A percentile compares a stretch with the other conserved stretches of the same genome.
These are phyloP conservation scores for Strigops habroptila DNA, from an alignment of 2,113 vertebrate genomes.

Conservation along the genomic window DNA sequence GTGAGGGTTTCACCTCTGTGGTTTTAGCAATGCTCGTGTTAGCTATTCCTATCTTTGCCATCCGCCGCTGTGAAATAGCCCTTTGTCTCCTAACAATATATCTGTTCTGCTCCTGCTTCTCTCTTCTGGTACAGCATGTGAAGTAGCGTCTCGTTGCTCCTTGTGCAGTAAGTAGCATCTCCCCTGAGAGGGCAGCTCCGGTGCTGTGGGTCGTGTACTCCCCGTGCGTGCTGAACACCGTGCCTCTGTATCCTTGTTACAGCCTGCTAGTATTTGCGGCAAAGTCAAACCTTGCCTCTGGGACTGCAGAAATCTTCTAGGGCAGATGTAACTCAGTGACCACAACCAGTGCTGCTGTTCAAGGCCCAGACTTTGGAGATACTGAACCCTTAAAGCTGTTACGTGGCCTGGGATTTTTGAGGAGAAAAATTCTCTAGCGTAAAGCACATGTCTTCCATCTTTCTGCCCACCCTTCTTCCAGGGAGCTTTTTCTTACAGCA, in stretches of 20 bases:
- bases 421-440: not conserved
- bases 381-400: not conserved
- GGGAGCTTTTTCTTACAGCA: not conserved
- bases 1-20: not conserved
- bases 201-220: not conserved
- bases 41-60: not conserved
- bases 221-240: accelerated
- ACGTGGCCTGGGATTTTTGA: not conserved
- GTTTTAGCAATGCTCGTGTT: accelerated
- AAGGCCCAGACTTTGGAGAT: not conserved
- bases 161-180: not conserved
- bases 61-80: not conserved
- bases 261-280: not conserved
- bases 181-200: not conserved
- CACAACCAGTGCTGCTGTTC: not conserved
- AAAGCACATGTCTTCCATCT: not conserved
- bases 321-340: not conserved
- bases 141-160: accelerated
- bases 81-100: not conserved
- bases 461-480: not conserved
- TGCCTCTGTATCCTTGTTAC: not conserved
- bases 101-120: not conserved
- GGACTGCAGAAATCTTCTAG: not conserved
- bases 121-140: not conserved
- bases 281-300: constrained; percentile 1